Conservation (phyloP, 1,140 invertebrate genomes). For the Cataglyphis hispanica region DNA sequence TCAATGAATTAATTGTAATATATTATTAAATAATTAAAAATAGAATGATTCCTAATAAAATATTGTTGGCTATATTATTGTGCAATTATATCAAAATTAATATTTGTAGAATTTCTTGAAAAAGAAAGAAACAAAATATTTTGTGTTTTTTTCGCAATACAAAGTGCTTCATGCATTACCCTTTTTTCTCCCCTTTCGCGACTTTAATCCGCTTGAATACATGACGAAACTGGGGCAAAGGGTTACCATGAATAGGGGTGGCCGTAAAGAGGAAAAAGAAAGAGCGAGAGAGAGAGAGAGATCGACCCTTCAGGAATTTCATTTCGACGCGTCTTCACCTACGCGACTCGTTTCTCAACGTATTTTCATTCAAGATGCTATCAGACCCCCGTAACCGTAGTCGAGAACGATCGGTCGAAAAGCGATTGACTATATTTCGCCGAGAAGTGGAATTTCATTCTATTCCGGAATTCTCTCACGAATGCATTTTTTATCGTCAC, state of each 20-base stretch:
- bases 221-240: constrained; percentile 69
- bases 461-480: constrained; percentile 59
- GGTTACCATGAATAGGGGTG: constrained; percentile 60
- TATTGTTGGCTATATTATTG: not conserved
- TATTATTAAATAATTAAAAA: not conserved
- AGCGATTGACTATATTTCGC: constrained; percentile 64
- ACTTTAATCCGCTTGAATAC: constrained; percentile 59
- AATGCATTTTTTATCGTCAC: constrained; percentile 44
- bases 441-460: constrained; percentile 64
- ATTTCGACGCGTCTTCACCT: constrained; percentile 65
- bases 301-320: constrained; percentile 66
- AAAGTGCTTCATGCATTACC: constrained; percentile 42
- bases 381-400: constrained; percentile 44
- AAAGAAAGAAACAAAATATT: constrained; percentile 19
- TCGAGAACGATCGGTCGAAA: constrained; percentile 66
- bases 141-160: not conserved
- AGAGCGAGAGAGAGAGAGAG: constrained; percentile 17
- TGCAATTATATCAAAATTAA: not conserved
- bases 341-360: constrained; percentile 65
- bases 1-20: too few relatives aligned
- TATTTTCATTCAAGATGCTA: constrained; percentile 64
- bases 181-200: constrained; percentile 36
- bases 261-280: constrained; percentile 11
- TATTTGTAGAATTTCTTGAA: not conserved
- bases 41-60: not conserved